Base-by-base conservation (phyloP, 2,888 invertebrate species). In the Trachelus troglodyta region DNA sequence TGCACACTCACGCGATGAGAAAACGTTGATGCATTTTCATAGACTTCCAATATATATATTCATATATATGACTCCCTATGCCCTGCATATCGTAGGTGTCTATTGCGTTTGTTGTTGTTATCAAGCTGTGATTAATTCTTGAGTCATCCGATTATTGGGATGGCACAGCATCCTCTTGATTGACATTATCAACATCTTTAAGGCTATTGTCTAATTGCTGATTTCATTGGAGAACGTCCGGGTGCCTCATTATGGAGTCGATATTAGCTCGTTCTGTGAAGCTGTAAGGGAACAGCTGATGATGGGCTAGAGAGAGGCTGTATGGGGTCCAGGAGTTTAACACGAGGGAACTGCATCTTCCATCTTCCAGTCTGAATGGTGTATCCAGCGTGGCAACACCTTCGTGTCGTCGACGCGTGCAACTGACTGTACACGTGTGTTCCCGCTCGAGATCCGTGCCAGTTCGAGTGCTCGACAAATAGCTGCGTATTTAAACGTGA, bases 321-420 rank as follows among this genome's bases (percentile, higher is more conserved):
- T 30, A 34, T 35, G 56, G 71, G 68, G 56, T 35, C 31, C 30
- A 31, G 33, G 68, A 76, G 33, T 56, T n/a, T 69, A 40, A 69
- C 74, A 75, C 40, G 74, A 37, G 77, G 75, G 34, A 30, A 40
- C 74, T 34, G 37, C 74, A 76, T 78, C 78, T 76, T 78, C 78
- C 77, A 75, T 77, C 77, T 77, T 69, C 69, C 77, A 78, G 78
- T 78, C 76, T 75, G 73, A 76, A 78, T 76, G 73, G 75, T 78
- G 78, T 76, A 78, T 76, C 76, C 78, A 75, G 75, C 73, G 69
- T 56, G 75, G 78, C 78, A 78, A 78, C 78, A 78, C 78, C 78
- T 78, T 77, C 35, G 75, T 71, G 71, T 75, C 77, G 69, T 74
- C 71, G 76, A 37, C 69, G 75, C 77, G 74, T 34, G 74, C 77